phyloP scores from a whole-genome alignment of 2,113 vertebrate genomes.

The Chamaetylas fuelleborni region DNA sequence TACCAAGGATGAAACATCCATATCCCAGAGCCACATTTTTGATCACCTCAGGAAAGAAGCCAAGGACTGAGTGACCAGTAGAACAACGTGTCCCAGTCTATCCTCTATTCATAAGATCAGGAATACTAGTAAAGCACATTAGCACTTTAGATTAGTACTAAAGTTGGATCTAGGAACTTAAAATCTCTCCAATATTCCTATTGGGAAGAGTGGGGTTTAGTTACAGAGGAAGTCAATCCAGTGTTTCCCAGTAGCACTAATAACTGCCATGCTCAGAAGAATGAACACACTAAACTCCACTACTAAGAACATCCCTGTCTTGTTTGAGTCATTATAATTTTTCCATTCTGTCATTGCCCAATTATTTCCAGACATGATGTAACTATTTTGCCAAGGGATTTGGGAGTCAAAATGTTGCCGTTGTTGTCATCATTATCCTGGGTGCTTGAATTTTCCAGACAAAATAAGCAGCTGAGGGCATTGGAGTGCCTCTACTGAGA shows the following conservation, averaged over 20 bases:
- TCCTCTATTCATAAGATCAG: not conserved
- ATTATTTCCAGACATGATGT: slow-evolving; percentile 64
- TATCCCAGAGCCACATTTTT: not conserved
- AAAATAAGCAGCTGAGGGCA: slow-evolving; percentile 53
- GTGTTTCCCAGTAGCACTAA: not conserved
- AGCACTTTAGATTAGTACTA: not conserved
- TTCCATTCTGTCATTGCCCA: slow-evolving; percentile 61
- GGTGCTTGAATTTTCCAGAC: slow-evolving; percentile 60
- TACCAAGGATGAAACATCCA: not conserved
- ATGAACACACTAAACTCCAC: not conserved
- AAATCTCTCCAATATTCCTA: not conserved
- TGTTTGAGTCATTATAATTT: slow-evolving; percentile 36
- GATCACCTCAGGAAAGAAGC: not conserved
- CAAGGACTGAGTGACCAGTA: not conserved
- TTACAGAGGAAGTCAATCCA: not conserved
- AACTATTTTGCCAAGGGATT: slow-evolving; percentile 59
- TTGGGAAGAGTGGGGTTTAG: not conserved
- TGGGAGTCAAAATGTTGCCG: slow-evolving; percentile 47
- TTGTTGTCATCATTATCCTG: slow-evolving; percentile 36
- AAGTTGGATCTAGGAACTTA: not conserved
- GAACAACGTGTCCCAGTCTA: not conserved
- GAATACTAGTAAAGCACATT: not conserved
- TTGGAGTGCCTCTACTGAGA: slow-evolving; percentile 2
- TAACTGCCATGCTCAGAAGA: not conserved
- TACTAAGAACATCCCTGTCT: not conserved